These are phyloP conservation scores for Oscheius sp. DNA, from an alignment of 1,140 invertebrate genomes.

Conservation along the genomic window DNA sequence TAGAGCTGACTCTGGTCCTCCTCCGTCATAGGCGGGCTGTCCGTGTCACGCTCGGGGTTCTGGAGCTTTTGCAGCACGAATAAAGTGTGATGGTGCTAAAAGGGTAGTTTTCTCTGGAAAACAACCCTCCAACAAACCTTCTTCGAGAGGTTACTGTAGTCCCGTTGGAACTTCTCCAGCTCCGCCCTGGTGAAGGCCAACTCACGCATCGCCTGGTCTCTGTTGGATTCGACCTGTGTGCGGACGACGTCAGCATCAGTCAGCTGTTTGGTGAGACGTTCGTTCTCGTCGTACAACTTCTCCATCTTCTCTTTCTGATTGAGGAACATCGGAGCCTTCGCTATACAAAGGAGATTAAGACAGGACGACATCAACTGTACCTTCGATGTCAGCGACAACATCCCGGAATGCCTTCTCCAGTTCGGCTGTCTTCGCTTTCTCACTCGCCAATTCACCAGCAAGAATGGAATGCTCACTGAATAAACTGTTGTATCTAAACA, in stretches of 20 bases:
- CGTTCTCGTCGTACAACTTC: slow-evolving; percentile 10
- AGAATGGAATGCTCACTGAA: slow-evolving; percentile 23
- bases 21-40: slow-evolving; percentile 1
- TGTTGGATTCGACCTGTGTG: neutral
- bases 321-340: slow-evolving; percentile 3
- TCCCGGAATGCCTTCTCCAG: slow-evolving; percentile 7
- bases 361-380: too few species aligned
- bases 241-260: slow-evolving; percentile 1
- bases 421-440: neutral
- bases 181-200: slow-evolving; percentile 19
- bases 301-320: neutral
- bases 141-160: neutral
- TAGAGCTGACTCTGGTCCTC: slow-evolving; percentile 8
- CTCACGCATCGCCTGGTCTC: slow-evolving; percentile 17
- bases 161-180: slow-evolving; percentile 23
- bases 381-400: slow-evolving; percentile 9
- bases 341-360: too few species aligned
- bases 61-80: neutral
- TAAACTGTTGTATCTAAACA: neutral
- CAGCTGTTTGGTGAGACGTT: slow-evolving; percentile 5
- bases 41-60: neutral
- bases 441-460: slow-evolving; percentile 3
- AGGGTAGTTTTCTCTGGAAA: neutral
- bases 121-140: neutral
- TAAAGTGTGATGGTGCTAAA: neutral